Conservation (phyloP, 2,797 vertebrate genomes). For the Hozukius guyotensis region DNA sequence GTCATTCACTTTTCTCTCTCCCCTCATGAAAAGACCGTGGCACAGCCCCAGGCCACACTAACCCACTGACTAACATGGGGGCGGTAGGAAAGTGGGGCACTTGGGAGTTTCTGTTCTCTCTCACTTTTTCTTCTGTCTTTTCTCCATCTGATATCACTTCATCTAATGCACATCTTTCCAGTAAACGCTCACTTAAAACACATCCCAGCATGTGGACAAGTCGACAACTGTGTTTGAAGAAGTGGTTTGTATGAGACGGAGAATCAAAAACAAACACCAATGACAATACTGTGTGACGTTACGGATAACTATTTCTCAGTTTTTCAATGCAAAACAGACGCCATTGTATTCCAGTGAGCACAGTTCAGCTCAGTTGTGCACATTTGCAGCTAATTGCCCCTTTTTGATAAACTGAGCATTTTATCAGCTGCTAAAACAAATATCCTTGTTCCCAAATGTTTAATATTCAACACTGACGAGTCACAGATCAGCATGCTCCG, state of each 20-base stretch:
- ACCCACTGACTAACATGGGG: conserved; percentile 36
- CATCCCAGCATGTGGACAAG: conserved; percentile 12
- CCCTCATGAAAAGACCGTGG: conserved; percentile 46
- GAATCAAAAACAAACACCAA: conserved; percentile 1
- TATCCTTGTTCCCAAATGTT: conserved; percentile 20
- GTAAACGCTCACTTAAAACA: conserved; percentile 42
- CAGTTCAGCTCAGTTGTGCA: neutral
- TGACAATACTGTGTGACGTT: neutral
- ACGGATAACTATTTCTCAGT: neutral
- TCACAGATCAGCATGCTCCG: conserved; percentile 35
- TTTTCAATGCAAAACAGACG: neutral
- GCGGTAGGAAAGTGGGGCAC: conserved; percentile 16
- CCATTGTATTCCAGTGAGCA: neutral
- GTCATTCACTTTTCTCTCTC: conserved; percentile 30
- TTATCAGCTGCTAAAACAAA: conserved; percentile 46
- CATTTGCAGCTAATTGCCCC: neutral
- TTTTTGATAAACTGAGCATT: conserved; percentile 15
- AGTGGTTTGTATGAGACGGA: conserved; percentile 2
- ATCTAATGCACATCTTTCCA: conserved; percentile 37
- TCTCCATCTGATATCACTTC: conserved; percentile 52
- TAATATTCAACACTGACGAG: conserved; percentile 8
- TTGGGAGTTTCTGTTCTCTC: conserved; percentile 48
- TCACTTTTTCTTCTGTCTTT: conserved; percentile 30
- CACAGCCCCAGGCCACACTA: conserved; percentile 56
- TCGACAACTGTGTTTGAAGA: neutral